A percentile compares a stretch with the other conserved stretches of the same genome.
Conservation (phyloP, 2,113 vertebrate species). For the Siniperca knerii region DNA sequence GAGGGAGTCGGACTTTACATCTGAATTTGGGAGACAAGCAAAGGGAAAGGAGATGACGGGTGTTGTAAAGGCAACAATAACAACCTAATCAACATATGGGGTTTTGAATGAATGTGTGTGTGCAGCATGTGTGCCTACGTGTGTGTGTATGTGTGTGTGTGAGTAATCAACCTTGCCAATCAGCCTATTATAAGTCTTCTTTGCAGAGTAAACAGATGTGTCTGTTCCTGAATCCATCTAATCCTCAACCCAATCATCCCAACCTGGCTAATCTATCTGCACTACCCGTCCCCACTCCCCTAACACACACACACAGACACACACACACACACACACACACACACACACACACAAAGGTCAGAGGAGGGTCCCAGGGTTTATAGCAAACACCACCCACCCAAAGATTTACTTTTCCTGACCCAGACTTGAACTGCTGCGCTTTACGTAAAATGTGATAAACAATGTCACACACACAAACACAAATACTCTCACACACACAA, state of each 20-base stretch:
- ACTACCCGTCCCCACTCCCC: conserved; percentile 21
- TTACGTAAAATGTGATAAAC: conserved; percentile 60
- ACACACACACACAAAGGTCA: conserved; percentile 61
- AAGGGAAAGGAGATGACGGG: conserved; percentile 38
- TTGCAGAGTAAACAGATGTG: conserved; percentile 77
- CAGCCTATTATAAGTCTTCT: conserved; percentile 72
- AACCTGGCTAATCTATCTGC: conserved; percentile 74
- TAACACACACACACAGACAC: conserved; percentile 6
- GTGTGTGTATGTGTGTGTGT: conserved; percentile 14
- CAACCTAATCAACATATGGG: conserved; percentile 71
- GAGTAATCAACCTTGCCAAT: conserved; percentile 75
- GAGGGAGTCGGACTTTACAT: conserved; percentile 44
- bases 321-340: conserved; percentile 39
- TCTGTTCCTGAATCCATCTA: conserved; percentile 72
- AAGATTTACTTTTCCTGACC: conserved; percentile 71
- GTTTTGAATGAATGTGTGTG: conserved; percentile 49
- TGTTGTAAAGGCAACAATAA: conserved; percentile 60
- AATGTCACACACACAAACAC: conserved; percentile 13
- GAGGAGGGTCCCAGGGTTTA: conserved; percentile 52
- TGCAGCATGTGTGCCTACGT: conserved; percentile 1
- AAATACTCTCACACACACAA: neutral
- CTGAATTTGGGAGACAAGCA: conserved; percentile 48
- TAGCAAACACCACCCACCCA: conserved; percentile 60
- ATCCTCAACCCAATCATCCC: conserved; percentile 80
- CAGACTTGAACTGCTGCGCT: conserved; percentile 61